A percentile compares a stretch with the other conserved stretches of the same genome.
Evolutionary conservation across 2,888 invertebrate species (phyloP).

Genomic region (Habrosyne pyritoides): DNA sequence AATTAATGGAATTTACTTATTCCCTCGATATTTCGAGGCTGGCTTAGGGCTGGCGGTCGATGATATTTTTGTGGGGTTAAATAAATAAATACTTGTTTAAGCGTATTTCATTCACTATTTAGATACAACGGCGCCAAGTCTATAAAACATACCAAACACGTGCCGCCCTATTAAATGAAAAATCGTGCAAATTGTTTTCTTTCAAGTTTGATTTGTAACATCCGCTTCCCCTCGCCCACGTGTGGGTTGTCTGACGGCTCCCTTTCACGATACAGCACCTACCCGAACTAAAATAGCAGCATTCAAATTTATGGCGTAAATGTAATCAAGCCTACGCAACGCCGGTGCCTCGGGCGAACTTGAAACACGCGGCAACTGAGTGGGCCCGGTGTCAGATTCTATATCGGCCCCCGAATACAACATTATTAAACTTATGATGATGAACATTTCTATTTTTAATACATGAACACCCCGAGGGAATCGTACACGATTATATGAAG

Average conservation of each 20-base stretch:
- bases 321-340: slow-evolving; percentile 63
- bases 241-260: slow-evolving; percentile 43
- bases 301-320: slow-evolving; percentile 65
- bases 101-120: neutral
- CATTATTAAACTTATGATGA: slow-evolving; percentile 9
- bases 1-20: too few species aligned
- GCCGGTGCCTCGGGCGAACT: slow-evolving; percentile 24
- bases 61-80: too few species aligned
- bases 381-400: slow-evolving; percentile 20
- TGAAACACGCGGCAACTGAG: slow-evolving; percentile 22
- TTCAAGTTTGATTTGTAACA: slow-evolving; percentile 30
- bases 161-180: neutral
- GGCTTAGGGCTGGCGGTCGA: too few species aligned
- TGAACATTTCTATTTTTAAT: slow-evolving; percentile 8
- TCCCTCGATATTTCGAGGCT: too few species aligned
- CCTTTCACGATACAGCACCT: slow-evolving; percentile 58
- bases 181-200: slow-evolving; percentile 19
- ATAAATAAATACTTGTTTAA: too few species aligned
- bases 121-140: neutral
- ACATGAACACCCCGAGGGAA: neutral
- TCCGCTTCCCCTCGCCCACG: slow-evolving; percentile 23
- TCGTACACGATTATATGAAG: neutral
- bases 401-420: slow-evolving; percentile 1
- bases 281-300: slow-evolving; percentile 66
- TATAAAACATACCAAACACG: neutral